These are phyloP conservation scores for Chaenocephalus aceratus DNA, from an alignment of 2,113 vertebrate species.

Conservation along the genomic window DNA sequence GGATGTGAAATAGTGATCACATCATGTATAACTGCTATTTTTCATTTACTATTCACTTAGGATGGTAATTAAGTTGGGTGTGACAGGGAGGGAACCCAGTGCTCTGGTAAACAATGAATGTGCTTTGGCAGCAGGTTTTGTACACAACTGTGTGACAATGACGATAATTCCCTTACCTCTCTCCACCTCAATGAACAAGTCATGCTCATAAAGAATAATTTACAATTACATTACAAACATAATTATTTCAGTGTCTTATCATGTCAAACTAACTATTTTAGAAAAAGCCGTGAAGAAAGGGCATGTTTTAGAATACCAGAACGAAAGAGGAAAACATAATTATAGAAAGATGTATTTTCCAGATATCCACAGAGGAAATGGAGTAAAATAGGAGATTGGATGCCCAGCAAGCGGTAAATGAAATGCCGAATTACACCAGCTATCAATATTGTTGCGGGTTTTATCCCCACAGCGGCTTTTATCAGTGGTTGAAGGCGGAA, in stretches of 20 bases:
- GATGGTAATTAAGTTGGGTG: constrained; percentile 52
- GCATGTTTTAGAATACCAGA: not conserved
- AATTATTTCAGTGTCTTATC: not conserved
- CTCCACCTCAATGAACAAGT: constrained; percentile 12
- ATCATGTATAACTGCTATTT: constrained; percentile 65
- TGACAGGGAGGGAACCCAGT: constrained; percentile 50
- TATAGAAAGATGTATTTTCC: constrained; percentile 2
- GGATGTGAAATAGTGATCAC: constrained; percentile 80
- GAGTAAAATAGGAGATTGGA: constrained; percentile 2
- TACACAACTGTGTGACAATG: constrained; percentile 24
- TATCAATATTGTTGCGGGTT: constrained; percentile 9
- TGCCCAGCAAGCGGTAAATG: constrained; percentile 12
- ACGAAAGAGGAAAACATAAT: not conserved
- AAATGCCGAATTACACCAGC: constrained; percentile 29
- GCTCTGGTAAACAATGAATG: constrained; percentile 50
- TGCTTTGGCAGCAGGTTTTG: constrained; percentile 53
- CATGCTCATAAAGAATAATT: constrained; percentile 1
- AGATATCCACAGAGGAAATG: constrained; percentile 29
- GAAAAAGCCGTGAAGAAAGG: constrained; percentile 9
- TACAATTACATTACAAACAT: not conserved
- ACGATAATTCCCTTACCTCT: constrained; percentile 5
- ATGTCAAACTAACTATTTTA: not conserved
- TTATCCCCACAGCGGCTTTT: constrained; percentile 11
- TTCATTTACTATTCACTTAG: constrained; percentile 57
- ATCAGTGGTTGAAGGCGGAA: constrained; percentile 12